phyloP scores from a whole-genome alignment of 2,888 invertebrate genomes.

The Steromphala cineraria region DNA sequence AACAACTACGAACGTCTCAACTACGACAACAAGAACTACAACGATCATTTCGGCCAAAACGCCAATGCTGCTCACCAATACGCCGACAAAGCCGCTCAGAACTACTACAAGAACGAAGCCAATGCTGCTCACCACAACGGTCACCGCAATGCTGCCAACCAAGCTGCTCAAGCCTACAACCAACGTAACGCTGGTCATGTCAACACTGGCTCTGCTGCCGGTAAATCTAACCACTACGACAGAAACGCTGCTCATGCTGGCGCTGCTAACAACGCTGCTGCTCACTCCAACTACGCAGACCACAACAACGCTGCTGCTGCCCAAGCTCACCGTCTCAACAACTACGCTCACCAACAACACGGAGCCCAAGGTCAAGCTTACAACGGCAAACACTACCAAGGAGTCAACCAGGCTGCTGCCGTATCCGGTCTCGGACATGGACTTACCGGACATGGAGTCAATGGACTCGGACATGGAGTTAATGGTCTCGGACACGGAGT shows the following conservation, averaged over 20 bases:
- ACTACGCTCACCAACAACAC: slow-evolving; percentile 10
- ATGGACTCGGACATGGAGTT: neutral
- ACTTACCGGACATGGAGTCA: neutral
- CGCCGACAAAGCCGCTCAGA: neutral
- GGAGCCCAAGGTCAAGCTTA: neutral
- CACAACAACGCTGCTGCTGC: slow-evolving; percentile 18
- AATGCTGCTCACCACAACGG: slow-evolving; percentile 6
- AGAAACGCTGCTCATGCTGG: neutral
- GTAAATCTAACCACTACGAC: neutral
- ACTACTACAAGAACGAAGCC: slow-evolving; percentile 5
- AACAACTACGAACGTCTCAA: slow-evolving; percentile 10
- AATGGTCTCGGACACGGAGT: neutral
- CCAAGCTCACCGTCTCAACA: neutral
- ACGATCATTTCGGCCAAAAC: neutral
- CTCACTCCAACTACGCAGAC: neutral
- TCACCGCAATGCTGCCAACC: neutral
- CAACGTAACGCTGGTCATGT: neutral
- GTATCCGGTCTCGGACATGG: neutral
- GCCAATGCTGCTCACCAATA: neutral
- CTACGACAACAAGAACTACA: slow-evolving; percentile 23
- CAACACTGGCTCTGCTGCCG: neutral
- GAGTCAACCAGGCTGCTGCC: neutral
- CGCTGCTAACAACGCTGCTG: neutral
- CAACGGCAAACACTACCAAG: neutral
- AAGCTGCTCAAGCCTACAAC: neutral